Conservation (phyloP, 1,140 invertebrate genomes). For the Cyclina sinensis region DNA sequence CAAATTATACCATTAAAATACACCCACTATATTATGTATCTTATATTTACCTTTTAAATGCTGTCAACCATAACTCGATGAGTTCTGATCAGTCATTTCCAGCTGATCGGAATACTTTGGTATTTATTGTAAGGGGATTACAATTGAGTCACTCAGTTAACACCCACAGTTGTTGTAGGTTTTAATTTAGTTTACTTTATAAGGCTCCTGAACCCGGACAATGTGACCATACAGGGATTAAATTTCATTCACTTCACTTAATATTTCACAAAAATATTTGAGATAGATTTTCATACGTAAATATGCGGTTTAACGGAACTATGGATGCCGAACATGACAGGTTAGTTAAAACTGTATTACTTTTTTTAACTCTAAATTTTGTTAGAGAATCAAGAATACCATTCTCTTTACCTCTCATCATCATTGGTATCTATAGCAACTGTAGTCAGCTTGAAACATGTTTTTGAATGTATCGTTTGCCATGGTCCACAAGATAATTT, state of each 20-base stretch:
- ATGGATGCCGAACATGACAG: conserved; percentile 23
- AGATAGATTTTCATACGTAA: conserved; percentile 17
- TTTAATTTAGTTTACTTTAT: background rate
- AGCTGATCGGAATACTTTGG: background rate
- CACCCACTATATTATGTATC: background rate
- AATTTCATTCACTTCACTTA: conserved; percentile 30
- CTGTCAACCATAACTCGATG: background rate
- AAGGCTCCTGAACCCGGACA: background rate
- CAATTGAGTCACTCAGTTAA: background rate
- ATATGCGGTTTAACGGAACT: conserved; percentile 40
- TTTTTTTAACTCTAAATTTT: too few relatives aligned
- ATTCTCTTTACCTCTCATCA: too few relatives aligned
- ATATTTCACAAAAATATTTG: conserved; percentile 32
- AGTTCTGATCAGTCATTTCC: background rate
- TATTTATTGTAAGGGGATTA: background rate
- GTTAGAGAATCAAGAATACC: too few relatives aligned
- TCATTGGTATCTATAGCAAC: too few relatives aligned
- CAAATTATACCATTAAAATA: background rate
- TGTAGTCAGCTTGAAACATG: too few relatives aligned
- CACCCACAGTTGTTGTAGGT: background rate
- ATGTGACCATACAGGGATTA: conserved; percentile 38
- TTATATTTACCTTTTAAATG: background rate
- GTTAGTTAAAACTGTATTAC: background rate
- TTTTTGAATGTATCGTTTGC: too few relatives aligned
- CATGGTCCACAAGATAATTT: too few relatives aligned